phyloP scores from a whole-genome alignment of 2,113 vertebrate genomes.

The Noctilio leporinus region DNA sequence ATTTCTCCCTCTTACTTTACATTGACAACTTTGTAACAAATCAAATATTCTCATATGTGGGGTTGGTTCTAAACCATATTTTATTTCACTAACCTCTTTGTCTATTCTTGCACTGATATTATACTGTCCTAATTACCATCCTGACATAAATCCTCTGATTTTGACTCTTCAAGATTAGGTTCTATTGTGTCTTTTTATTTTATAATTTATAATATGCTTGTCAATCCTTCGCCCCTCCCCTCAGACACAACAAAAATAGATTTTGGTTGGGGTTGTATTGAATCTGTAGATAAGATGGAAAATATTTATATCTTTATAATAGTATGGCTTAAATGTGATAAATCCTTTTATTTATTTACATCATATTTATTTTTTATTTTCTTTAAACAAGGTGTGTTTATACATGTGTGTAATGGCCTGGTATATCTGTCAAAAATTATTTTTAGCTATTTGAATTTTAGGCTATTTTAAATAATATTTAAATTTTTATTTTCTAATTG shows the following conservation, averaged over 20 bases:
- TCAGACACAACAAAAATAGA: background rate
- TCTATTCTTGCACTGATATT: background rate
- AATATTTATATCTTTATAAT: background rate
- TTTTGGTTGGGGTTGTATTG: background rate
- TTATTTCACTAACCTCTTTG: background rate
- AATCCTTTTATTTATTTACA: background rate
- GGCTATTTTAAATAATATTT: background rate
- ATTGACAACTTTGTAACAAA: background rate
- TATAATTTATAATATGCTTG: background rate
- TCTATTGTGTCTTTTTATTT: background rate
- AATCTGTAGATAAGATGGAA: background rate
- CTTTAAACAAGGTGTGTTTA: background rate
- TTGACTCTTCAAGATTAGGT: background rate
- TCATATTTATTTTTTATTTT: slow-evolving; percentile 1
- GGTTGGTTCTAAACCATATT: background rate
- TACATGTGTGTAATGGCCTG: no score
- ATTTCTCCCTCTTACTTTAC: background rate
- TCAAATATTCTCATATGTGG: background rate
- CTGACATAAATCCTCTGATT: background rate
- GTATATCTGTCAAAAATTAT: background rate
- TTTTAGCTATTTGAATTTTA: background rate
- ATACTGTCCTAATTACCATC: background rate
- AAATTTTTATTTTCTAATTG: background rate
- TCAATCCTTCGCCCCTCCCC: background rate
- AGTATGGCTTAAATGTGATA: background rate